phyloP scores from a whole-genome alignment of 2,797 vertebrate species.

The Sebastes kiyomatsui region DNA sequence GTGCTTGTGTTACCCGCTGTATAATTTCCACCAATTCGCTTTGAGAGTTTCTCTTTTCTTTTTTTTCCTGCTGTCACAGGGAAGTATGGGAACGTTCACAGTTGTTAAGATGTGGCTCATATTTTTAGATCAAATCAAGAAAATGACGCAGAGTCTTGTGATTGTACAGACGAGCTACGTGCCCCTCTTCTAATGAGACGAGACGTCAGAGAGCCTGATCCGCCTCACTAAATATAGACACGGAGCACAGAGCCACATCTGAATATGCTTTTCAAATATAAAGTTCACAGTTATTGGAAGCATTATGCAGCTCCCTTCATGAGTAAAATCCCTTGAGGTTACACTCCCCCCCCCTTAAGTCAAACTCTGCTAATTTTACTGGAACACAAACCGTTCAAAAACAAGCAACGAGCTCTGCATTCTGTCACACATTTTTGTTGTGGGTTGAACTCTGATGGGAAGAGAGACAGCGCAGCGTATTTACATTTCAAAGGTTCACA shows the following conservation, averaged over 20 bases:
- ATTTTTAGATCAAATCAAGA: conserved; percentile 79
- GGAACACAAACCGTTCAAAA: conserved; percentile 25
- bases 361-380: conserved; percentile 33
- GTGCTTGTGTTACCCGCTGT: conserved; percentile 35
- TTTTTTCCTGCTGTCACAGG: neutral
- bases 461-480: conserved; percentile 50
- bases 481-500: conserved; percentile 77
- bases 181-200: conserved; percentile 64
- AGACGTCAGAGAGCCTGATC: conserved; percentile 62
- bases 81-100: conserved; percentile 37
- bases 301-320: conserved; percentile 25
- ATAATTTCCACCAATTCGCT: conserved; percentile 48
- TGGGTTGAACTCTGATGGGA: conserved; percentile 43
- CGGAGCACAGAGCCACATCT: conserved; percentile 40
- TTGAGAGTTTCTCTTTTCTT: conserved; percentile 22
- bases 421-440: conserved; percentile 50
- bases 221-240: conserved; percentile 73
- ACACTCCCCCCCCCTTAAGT: conserved; percentile 27
- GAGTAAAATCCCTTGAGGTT: conserved; percentile 33
- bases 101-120: conserved; percentile 54
- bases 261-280: conserved; percentile 46
- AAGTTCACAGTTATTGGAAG: conserved; percentile 43
- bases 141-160: conserved; percentile 54
- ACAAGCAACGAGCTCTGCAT: conserved; percentile 21
- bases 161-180: conserved; percentile 57